Base-by-base conservation (phyloP, 2,113 vertebrate genomes). In the Scomber scombrus region DNA sequence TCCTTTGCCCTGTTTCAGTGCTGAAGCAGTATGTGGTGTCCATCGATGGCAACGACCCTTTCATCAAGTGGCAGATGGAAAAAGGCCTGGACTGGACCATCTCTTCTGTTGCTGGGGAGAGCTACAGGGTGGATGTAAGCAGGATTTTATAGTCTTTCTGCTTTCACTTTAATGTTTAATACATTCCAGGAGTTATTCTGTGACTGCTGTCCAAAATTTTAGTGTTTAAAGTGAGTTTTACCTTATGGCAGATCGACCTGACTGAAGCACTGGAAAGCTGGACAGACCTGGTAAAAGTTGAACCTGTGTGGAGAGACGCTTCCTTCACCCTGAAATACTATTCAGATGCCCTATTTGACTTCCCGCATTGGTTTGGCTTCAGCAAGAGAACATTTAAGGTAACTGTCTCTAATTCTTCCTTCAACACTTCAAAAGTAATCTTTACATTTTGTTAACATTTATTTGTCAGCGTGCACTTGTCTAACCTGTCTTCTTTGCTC, bases 331-430 rank as follows among this genome's bases (percentile, higher is more conserved):
- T 94, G 3, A 94, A 93, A 49, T 94, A 94, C 49, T 75, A 82
- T n/a, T 91, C 93, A 0, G 91, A 94, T 1, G 92, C 91, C 19
- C 86, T 94, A 3, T 95, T 94, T 62, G 94, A 94, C 80, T 89
- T 94, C 79, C 78, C 92, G 3, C 75, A 90, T 77, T 93, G 91
- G 93, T 85, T 94, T 29, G 93, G 94, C 31, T 89, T 86, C 66
- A 95, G 94, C 77, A 93, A 89, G 34, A 88, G 93, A 43, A 62
- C 29, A 14, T 92, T 95, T 52, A 76, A 84, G 82, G 91, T 91
- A 26, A 18, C 0, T 57, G 0, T 4, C 6, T 18, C 2, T 0
- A 15, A 16, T 62, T 26, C 2, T 49, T 58, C 10, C n/a, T 29
- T 4, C 26, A 11, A 43, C 4, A 26, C 40, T 3, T 16, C 2